phyloP scores from a whole-genome alignment of 1,140 invertebrate genomes.

The Sminthurides bifidus region DNA sequence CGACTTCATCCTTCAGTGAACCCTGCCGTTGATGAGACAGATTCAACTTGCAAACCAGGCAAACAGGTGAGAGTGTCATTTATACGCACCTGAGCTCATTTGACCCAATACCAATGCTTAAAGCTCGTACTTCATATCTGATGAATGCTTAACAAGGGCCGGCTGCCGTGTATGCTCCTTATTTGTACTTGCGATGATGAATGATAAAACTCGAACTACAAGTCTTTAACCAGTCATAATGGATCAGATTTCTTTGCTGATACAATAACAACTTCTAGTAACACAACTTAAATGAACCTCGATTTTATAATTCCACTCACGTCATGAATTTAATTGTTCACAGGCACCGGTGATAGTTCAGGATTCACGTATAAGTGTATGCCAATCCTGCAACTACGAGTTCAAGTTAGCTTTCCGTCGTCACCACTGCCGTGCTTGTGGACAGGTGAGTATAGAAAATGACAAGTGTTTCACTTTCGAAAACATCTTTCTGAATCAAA shows the following conservation, averaged over 20 bases:
- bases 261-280: not conserved
- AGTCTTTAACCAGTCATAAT: not conserved
- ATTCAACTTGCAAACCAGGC: constrained; percentile 28
- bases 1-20: not conserved
- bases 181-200: not conserved
- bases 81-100: too few species aligned
- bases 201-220: not conserved
- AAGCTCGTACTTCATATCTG: too few species aligned
- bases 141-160: not conserved
- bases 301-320: not conserved
- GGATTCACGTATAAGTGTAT: constrained; percentile 55
- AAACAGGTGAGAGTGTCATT: constrained; percentile 32
- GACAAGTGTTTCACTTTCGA: not conserved
- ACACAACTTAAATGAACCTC: not conserved
- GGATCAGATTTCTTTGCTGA: not conserved
- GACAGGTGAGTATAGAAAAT: constrained; percentile 44
- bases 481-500: not conserved
- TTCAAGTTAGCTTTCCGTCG: constrained; percentile 61
- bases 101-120: too few species aligned
- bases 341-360: constrained; percentile 56
- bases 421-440: constrained; percentile 64
- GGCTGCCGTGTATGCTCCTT: not conserved
- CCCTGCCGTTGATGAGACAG: not conserved
- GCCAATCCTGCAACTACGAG: constrained; percentile 56
- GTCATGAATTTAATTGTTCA: constrained; percentile 7